Percentiles rank a stretch among this genome's conserved stretches.
These are phyloP conservation scores for Sebastes nivosus DNA, from an alignment of 2,797 vertebrate genomes.

Conservation along the genomic window DNA sequence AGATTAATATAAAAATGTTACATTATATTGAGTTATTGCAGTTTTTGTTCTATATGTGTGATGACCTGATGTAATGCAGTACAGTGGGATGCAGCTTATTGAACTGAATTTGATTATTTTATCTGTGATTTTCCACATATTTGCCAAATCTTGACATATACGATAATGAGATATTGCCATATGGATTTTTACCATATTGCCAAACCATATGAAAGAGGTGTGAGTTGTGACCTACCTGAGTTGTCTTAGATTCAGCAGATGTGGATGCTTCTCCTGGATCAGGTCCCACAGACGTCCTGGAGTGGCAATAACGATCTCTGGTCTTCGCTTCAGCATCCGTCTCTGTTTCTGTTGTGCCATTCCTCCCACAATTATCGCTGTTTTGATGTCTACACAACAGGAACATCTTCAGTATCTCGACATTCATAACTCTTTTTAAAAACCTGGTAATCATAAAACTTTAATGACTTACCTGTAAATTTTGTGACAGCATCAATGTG, in stretches of 20 bases:
- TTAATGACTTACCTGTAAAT: constrained; percentile 88
- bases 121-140: not conserved
- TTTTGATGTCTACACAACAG: constrained; percentile 86
- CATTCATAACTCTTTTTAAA: not conserved
- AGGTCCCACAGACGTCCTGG: constrained; percentile 96
- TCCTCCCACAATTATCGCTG: constrained; percentile 93
- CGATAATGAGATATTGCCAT: not conserved
- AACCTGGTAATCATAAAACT: not conserved
- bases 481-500: constrained; percentile 93
- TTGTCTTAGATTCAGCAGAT: constrained; percentile 88
- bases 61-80: not conserved
- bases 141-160: not conserved
- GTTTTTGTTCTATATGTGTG: not conserved
- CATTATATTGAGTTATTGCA: not conserved
- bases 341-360: constrained; percentile 95
- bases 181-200: not conserved
- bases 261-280: constrained; percentile 90
- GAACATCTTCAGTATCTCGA: not conserved
- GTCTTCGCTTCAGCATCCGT: constrained; percentile 87
- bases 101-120: not conserved
- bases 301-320: constrained; percentile 94
- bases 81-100: not conserved
- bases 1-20: not conserved
- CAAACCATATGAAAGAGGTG: not conserved
- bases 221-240: constrained; percentile 82